These are phyloP conservation scores for Lagopus muta DNA, from an alignment of 2,113 vertebrate genomes.

Conservation along the genomic window DNA sequence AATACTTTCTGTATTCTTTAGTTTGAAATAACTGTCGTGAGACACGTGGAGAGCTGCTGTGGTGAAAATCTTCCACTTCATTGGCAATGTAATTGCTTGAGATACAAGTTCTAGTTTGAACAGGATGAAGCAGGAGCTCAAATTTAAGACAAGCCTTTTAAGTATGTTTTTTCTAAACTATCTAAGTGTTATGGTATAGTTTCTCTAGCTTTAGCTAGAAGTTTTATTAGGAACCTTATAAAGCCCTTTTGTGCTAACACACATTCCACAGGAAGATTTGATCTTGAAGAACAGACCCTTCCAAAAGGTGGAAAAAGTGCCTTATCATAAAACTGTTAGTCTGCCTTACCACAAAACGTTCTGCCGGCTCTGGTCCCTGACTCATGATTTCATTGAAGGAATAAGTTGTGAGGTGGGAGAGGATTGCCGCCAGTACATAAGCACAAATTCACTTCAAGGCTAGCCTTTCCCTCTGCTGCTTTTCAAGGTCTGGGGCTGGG, in stretches of 20 bases:
- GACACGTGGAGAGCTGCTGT: background rate
- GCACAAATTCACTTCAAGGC: conserved; percentile 43
- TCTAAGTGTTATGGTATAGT: background rate
- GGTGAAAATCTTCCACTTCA: background rate
- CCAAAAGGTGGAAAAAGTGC: background rate
- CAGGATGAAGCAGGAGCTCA: background rate
- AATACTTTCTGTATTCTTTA: conserved; percentile 50
- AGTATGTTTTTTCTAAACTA: background rate
- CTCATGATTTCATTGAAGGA: background rate
- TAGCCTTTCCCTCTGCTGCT: conserved; percentile 33
- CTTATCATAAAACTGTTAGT: conserved; percentile 2
- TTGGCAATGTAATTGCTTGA: background rate
- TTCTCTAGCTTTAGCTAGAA: background rate
- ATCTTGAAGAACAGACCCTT: background rate
- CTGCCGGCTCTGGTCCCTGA: background rate
- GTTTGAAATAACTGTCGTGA: conserved; percentile 10
- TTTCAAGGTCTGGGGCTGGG: conserved; percentile 58
- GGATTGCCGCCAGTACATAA: background rate
- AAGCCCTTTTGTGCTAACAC: background rate
- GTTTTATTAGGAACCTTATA: background rate
- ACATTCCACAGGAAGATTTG: background rate
- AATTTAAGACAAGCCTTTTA: background rate
- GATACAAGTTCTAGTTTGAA: background rate
- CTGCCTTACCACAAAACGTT: background rate
- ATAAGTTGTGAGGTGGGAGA: background rate